Base-by-base conservation (phyloP, 2,888 invertebrate genomes). In the Koerneria pararmatus region DNA sequence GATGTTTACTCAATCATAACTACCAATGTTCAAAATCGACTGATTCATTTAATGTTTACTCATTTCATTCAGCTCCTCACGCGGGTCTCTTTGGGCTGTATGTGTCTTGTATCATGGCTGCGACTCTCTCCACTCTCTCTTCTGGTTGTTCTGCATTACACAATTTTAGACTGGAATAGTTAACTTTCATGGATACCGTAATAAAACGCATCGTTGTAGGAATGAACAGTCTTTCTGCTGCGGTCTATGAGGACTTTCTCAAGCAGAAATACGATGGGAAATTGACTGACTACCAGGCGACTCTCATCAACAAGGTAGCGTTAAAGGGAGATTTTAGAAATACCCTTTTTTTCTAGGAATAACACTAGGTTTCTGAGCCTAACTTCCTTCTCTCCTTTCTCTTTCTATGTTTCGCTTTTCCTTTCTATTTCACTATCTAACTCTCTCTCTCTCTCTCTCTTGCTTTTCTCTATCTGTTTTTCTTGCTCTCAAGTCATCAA, bases 171-270 rank as follows among this genome's bases (percentile, higher is more conserved):
- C n/a, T n/a, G n/a, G n/a, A n/a, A n/a, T n/a, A 46, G 8, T 41
- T 41, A 11, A 41, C n/a, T n/a, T n/a, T n/a, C 11, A 15, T 11
- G n/a, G 46, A 27, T 5, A 58, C 24, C n/a, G 24, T 19, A 22
- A 35, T 24, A 58, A 19, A 58, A 19, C 29, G n/a, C 2, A 46
- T 3, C 5, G 6, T 62, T 4, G 41, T 29, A 62, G 62, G 80
- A 27, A 77, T 80, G 72, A 79, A 78, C 65, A 73, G 73, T 22
- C 74, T 77, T 70, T 74, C 80, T 3, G 78, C 80, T 3, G 78
- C 80, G 15, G 71, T 78, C 51, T 80, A 78, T 65, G 80, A 80
- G 62, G 79, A 80, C 58, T 80, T 80, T 41, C 56, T 79, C 63
- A 76, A 77, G 32, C 70, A 72, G 6, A 59, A 66, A 6, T 57